Base-by-base conservation (phyloP, 2,888 invertebrate species). In the Corythucha ciliata region DNA sequence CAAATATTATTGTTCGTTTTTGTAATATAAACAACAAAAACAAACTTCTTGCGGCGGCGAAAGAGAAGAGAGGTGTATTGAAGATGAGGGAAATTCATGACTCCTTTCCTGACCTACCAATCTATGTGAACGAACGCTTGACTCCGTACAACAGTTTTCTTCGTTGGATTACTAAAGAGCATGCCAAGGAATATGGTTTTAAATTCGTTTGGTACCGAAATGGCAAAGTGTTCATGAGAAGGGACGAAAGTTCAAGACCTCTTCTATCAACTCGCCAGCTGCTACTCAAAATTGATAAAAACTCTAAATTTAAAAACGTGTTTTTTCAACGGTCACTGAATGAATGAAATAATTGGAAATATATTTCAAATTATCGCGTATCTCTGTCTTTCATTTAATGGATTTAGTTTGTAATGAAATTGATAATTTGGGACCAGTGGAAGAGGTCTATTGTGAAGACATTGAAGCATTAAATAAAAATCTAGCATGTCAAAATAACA, bases 171-270 rank as follows among this genome's bases (percentile, higher is more conserved):
- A 5, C 41, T n/a, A 41, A 41, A n/a, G n/a, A 22, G 24, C 12
- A n/a, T 10, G 41, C 41, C 10, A 41, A 22, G 12, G 25, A 41
- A n/a, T 41, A 41, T 20, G 10, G 5, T 18, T 41, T 14, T 14
- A 25, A 22, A 10, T 41, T n/a, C n/a, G 41, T 41, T 14, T 41
- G 41, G 41, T 3, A 10, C 3, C 7, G n/a, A 14, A 14, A 41
- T 25, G 41, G 41, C 7, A 25, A 24, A 16, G 14, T 41, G n/a
- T 24, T 41, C 4, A 41, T 41, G 41, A 41, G 25, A 14, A 41
- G 2, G 24, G 24, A 41, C 4, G 41, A 37, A 20, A 22, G 25
- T 22, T 40, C 40, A 16, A 40, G 18, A 16, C 12, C 40, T 21
- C 16, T 16, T 10, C 12, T 40, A 20, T 6, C 8, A 16, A 40